Conservation (phyloP, 2,113 vertebrate species). For the Grus americana region DNA sequence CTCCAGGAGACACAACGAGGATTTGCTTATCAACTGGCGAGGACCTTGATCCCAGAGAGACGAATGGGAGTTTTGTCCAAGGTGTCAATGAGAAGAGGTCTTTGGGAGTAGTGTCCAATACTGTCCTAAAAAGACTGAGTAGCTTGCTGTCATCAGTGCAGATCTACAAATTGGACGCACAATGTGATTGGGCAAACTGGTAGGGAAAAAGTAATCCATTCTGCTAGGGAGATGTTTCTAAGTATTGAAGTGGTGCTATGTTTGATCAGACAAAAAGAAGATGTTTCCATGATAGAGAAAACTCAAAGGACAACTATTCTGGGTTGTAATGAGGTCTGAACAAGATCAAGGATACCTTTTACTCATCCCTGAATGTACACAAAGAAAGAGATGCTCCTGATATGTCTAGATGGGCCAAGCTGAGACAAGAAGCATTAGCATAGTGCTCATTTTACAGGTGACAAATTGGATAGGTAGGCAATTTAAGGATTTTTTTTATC, state of each 20-base stretch:
- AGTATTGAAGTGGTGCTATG: neutral
- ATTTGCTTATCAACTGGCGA: neutral
- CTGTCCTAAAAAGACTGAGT: neutral
- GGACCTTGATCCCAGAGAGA: neutral
- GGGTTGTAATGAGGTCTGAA: neutral
- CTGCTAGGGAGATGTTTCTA: neutral
- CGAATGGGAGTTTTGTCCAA: neutral
- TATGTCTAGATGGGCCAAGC: neutral
- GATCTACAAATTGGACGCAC: neutral
- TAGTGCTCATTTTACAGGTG: neutral
- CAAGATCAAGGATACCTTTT: neutral
- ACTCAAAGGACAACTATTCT: neutral
- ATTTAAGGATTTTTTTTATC: neutral
- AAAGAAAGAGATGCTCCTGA: neutral
- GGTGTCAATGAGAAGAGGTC: neutral
- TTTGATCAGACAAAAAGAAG: neutral
- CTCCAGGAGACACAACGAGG: fast-evolving
- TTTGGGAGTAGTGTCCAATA: neutral
- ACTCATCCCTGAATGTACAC: neutral
- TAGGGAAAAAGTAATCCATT: neutral
- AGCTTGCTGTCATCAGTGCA: neutral
- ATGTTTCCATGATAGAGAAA: neutral
- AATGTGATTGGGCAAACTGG: fast-evolving
- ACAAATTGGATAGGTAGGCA: neutral
- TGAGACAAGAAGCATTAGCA: neutral